phyloP scores from a whole-genome alignment of 2,888 invertebrate genomes.

The Atrina japonica region DNA sequence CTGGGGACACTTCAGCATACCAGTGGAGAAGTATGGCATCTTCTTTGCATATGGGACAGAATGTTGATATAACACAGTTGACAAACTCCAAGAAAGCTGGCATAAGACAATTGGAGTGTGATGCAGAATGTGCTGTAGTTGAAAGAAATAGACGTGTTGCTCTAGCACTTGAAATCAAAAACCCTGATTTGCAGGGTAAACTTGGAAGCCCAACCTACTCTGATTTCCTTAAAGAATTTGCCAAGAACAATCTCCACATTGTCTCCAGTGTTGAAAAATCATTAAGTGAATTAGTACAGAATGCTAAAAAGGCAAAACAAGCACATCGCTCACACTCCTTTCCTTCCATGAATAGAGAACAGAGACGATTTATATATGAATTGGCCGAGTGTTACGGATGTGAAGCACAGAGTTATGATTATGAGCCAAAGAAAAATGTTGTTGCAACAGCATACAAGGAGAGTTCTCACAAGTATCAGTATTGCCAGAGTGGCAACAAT shows the following conservation, averaged over 20 bases:
- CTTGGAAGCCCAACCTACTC: constrained; percentile 91
- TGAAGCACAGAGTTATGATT: constrained; percentile 95
- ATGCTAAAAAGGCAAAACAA: constrained; percentile 93
- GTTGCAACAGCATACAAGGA: constrained; percentile 80
- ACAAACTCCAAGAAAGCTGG: no score
- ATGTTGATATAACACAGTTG: no score
- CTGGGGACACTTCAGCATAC: no score
- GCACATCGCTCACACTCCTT: constrained; percentile 92
- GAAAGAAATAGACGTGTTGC: constrained; percentile 94
- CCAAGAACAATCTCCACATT: constrained; percentile 88
- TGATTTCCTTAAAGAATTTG: constrained; percentile 91
- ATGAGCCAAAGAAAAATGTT: constrained; percentile 96
- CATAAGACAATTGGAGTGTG: constrained; percentile 97
- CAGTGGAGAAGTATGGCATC: no score
- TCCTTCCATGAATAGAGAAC: constrained; percentile 95
- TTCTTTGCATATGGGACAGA: no score
- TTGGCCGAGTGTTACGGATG: constrained; percentile 97
- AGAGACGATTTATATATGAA: constrained; percentile 95
- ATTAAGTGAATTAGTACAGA: constrained; percentile 91
- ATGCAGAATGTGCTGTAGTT: constrained; percentile 92
- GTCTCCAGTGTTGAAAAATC: constrained; percentile 91
- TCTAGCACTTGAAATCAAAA: constrained; percentile 94
- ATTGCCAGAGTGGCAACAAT: no score
- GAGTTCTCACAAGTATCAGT: no score
- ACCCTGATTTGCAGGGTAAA: constrained; percentile 88